Conservation (phyloP, 2,888 invertebrate species). For the Calliopum simillimum region DNA sequence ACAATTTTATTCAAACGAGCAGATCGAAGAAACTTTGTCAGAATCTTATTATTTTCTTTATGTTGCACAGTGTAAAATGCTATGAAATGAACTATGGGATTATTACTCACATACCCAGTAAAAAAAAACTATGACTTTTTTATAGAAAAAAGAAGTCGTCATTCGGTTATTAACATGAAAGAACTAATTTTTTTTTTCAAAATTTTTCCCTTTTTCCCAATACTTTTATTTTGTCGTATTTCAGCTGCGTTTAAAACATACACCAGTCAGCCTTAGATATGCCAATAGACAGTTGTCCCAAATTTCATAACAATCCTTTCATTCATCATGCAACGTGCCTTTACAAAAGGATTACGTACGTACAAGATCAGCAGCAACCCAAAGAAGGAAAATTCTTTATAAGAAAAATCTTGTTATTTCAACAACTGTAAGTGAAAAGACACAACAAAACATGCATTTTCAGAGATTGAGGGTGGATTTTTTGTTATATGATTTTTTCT, state of each 20-base stretch:
- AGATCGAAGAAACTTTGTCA: no score
- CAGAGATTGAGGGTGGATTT: slow-evolving; percentile 54
- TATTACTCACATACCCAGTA: no score
- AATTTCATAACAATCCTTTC: slow-evolving; percentile 55
- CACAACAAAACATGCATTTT: slow-evolving; percentile 41
- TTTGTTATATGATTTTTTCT: slow-evolving; percentile 30
- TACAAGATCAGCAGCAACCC: slow-evolving; percentile 45
- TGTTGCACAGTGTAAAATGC: no score
- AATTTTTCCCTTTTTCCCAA: no score
- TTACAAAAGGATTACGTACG: slow-evolving; percentile 64
- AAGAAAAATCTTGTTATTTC: slow-evolving; percentile 56
- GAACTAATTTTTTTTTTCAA: no score
- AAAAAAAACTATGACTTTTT: no score
- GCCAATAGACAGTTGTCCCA: slow-evolving; percentile 59
- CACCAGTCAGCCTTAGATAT: slow-evolving; percentile 55
- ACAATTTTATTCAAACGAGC: no score
- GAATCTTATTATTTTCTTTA: no score
- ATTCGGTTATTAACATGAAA: no score
- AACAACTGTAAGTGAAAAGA: slow-evolving; percentile 43
- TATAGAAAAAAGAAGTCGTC: no score
- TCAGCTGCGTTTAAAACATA: slow-evolving; percentile 56
- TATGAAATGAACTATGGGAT: no score
- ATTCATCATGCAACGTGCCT: slow-evolving; percentile 53
- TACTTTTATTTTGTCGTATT: not conserved
- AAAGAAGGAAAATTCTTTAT: not conserved